A percentile compares a stretch with the other conserved stretches of the same genome.
Conservation (phyloP, 2,888 invertebrate species). For the Chalcis sispes region DNA sequence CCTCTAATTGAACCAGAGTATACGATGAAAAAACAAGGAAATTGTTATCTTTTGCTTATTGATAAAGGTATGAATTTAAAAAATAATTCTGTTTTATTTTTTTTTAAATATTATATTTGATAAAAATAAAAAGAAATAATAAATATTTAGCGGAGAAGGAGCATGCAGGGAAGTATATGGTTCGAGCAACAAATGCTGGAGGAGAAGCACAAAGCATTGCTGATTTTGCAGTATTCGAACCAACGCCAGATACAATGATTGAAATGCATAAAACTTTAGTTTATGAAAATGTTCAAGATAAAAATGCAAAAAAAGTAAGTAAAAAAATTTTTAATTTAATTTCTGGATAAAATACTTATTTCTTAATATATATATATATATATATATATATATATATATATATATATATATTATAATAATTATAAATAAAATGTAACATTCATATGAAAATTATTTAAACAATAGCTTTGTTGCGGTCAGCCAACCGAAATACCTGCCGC, state of each 20-base stretch:
- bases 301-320: constrained; percentile 70
- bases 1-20: constrained; percentile 80
- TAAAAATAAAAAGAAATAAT: constrained; percentile 1
- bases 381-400: not conserved
- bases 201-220: constrained; percentile 91
- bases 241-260: constrained; percentile 82
- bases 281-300: constrained; percentile 78
- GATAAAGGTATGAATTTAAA: constrained; percentile 80
- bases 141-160: constrained; percentile 77
- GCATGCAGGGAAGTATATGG: constrained; percentile 88
- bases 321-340: not conserved
- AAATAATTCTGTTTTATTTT: not conserved
- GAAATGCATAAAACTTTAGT: constrained; percentile 83
- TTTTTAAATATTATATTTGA: not conserved
- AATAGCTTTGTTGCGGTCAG: constrained; percentile 59
- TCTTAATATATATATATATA: not conserved
- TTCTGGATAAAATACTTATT: not conserved
- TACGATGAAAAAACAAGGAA: constrained; percentile 81
- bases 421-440: not conserved
- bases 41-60: constrained; percentile 82
- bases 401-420: not conserved
- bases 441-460: constrained; percentile 45
- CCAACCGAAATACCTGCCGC: constrained; percentile 70
- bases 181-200: constrained; percentile 84
- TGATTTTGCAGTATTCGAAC: constrained; percentile 85